These are phyloP conservation scores for Channallabes apus DNA, from an alignment of 2,797 vertebrate species.

Conservation along the genomic window DNA sequence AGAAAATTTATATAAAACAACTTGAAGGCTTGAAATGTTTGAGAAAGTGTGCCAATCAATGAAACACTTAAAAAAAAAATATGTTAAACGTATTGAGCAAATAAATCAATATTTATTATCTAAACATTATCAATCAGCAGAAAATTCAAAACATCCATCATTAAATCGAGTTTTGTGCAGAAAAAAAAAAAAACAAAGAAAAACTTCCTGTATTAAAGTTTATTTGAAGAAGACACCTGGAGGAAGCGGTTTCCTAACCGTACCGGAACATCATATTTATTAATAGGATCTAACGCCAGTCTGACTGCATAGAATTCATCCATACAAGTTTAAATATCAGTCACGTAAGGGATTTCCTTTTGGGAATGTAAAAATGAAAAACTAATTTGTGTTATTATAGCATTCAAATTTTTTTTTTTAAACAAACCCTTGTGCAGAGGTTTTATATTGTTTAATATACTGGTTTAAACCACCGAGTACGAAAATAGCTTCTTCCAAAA, in stretches of 20 bases:
- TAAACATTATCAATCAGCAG: not conserved
- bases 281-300: not conserved
- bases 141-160: not conserved
- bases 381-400: not conserved
- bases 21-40: not conserved
- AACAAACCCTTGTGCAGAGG: not conserved
- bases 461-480: too few relatives aligned
- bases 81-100: not conserved
- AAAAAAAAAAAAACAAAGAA: not conserved
- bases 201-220: not conserved
- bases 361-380: not conserved
- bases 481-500: too few relatives aligned
- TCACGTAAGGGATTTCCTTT: not conserved
- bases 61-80: not conserved
- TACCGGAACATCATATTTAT: not conserved
- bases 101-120: not conserved
- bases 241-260: not conserved
- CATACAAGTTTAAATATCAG: not conserved
- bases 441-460: not conserved
- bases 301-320: not conserved
- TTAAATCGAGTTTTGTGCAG: not conserved
- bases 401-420: not conserved
- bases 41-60: not conserved
- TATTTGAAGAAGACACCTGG: not conserved
- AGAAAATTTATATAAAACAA: not conserved